Evolutionary conservation across 2,888 invertebrate species (phyloP).

Genomic region (Iselma pallidipennis): DNA sequence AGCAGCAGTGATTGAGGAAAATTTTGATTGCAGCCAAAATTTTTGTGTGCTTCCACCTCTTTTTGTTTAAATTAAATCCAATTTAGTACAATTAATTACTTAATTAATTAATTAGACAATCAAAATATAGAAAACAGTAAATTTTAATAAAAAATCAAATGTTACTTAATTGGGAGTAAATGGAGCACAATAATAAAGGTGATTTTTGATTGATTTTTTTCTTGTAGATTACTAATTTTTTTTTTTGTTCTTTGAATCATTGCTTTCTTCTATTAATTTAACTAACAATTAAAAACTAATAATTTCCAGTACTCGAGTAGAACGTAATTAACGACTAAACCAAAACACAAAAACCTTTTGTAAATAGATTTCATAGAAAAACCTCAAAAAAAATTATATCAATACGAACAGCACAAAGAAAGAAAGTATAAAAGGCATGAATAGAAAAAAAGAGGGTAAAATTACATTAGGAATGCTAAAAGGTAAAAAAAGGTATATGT

Average conservation of each 20-base stretch:
- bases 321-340: too few relatives aligned
- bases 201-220: background rate
- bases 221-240: background rate
- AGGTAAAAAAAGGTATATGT: constrained; percentile 52
- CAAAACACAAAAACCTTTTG: background rate
- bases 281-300: background rate
- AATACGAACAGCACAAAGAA: background rate
- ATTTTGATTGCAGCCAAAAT: too few relatives aligned
- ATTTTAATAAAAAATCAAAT: background rate
- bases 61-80: too few relatives aligned
- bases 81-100: too few relatives aligned
- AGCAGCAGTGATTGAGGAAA: too few relatives aligned
- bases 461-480: constrained; percentile 54
- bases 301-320: background rate
- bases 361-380: background rate
- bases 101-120: too few relatives aligned
- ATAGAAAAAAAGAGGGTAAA: constrained; percentile 50
- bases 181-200: background rate
- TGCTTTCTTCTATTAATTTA: background rate
- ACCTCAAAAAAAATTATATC: background rate
- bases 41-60: too few relatives aligned
- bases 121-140: too few relatives aligned
- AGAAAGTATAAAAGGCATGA: constrained; percentile 30
- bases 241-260: background rate
- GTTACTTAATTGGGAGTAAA: background rate